These are phyloP conservation scores for Archegozetes longisetosus DNA, from an alignment of 1,140 invertebrate species.

Conservation along the genomic window DNA sequence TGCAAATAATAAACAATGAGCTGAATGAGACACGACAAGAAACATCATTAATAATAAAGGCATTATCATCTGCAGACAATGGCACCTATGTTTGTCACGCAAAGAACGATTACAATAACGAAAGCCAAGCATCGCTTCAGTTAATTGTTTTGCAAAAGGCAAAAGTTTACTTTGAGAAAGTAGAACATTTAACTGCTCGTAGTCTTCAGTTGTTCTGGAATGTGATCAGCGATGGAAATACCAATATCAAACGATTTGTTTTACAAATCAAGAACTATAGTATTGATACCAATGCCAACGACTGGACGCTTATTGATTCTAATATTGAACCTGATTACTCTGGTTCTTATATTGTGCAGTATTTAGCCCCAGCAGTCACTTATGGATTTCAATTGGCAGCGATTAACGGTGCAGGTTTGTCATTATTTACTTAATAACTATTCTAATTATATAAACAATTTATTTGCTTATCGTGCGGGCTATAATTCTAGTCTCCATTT, in stretches of 20 bases:
- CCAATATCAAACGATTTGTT: conserved; percentile 18
- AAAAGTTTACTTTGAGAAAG: conserved; percentile 17
- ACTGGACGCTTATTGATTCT: conserved; percentile 18
- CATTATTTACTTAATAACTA: too few relatives aligned
- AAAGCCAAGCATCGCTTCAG: conserved; percentile 7
- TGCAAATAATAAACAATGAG: neutral
- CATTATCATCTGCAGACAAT: conserved; percentile 14
- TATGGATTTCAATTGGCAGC: conserved; percentile 21
- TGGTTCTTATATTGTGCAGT: conserved; percentile 17
- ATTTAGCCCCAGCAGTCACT: conserved; percentile 20
- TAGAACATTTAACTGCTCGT: conserved; percentile 16
- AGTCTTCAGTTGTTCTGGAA: conserved; percentile 18
- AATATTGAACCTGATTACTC: conserved; percentile 16
- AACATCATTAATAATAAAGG: conserved; percentile 8
- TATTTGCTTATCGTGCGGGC: too few relatives aligned
- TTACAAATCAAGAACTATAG: conserved; percentile 22
- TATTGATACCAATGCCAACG: conserved; percentile 2
- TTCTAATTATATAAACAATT: too few relatives aligned
- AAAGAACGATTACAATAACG: conserved; percentile 9
- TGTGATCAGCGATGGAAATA: conserved; percentile 18
- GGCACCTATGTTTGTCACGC: conserved; percentile 18
- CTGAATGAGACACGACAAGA: neutral
- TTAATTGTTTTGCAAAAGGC: conserved; percentile 16
- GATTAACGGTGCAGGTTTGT: conserved; percentile 20
- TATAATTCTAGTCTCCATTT: too few relatives aligned